A percentile compares a stretch with the other conserved stretches of the same genome.
Conservation (phyloP, 1,140 invertebrate species). For the Sweltsa coloradensis region DNA sequence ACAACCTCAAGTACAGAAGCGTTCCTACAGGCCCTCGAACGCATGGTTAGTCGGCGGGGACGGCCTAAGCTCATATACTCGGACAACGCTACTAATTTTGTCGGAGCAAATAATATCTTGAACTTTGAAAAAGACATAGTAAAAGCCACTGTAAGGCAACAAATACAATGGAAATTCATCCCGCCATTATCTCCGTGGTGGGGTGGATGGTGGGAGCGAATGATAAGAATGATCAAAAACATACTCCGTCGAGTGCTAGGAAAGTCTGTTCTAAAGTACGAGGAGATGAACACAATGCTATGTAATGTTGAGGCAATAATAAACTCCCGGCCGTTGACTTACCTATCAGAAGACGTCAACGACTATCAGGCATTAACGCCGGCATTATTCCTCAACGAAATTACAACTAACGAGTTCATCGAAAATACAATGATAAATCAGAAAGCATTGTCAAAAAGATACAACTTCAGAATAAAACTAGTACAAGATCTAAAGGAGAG, state of each 20-base stretch:
- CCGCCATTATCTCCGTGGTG: constrained; percentile 28
- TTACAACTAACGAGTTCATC: no score
- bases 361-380: constrained; percentile 15
- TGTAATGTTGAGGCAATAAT: constrained; percentile 24
- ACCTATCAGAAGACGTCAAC: constrained; percentile 20
- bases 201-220: constrained; percentile 29
- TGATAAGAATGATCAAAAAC: constrained; percentile 27
- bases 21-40: constrained; percentile 25
- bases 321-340: constrained; percentile 26
- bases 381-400: no score
- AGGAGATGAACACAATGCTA: constrained; percentile 24
- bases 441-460: no score
- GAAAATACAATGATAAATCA: no score
- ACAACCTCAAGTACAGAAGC: constrained; percentile 24
- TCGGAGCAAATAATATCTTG: constrained; percentile 18
- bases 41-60: constrained; percentile 29
- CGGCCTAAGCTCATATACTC: constrained; percentile 21
- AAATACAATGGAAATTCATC: constrained; percentile 27
- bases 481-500: no score
- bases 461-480: no score
- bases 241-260: constrained; percentile 22
- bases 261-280: constrained; percentile 18
- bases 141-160: constrained; percentile 15
- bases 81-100: constrained; percentile 30
- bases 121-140: constrained; percentile 8